phyloP scores from a whole-genome alignment of 2,113 vertebrate species.

The Litocranius walleri region DNA sequence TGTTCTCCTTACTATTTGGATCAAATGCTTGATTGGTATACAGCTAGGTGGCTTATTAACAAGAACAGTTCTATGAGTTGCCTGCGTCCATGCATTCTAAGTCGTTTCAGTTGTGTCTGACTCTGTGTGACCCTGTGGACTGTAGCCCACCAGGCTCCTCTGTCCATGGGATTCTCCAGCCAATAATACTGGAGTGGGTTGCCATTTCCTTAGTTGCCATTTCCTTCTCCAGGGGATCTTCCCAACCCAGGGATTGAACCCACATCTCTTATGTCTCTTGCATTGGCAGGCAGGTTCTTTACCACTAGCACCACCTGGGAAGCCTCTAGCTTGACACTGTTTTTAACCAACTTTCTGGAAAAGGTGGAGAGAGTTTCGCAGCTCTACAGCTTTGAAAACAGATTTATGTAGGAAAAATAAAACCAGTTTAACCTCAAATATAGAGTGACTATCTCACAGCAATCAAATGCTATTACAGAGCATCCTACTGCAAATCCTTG shows the following conservation, averaged over 20 bases:
- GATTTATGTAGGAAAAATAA: neutral
- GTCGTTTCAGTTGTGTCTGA: neutral
- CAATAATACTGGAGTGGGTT: neutral
- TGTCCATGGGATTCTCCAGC: neutral
- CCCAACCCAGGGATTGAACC: neutral
- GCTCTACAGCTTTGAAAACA: neutral
- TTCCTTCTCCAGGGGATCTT: neutral
- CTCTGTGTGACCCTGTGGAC: neutral
- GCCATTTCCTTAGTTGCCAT: neutral
- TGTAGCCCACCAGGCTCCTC: neutral
- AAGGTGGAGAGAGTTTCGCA: neutral
- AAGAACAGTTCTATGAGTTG: neutral
- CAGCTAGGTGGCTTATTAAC: neutral
- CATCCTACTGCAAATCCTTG: neutral
- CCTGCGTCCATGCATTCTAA: neutral
- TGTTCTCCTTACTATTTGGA: neutral
- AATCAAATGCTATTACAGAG: neutral
- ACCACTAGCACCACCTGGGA: neutral
- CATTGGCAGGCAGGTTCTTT: neutral
- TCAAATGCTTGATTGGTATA: neutral
- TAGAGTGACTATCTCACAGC: neutral
- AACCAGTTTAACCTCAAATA: neutral
- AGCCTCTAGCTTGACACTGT: neutral
- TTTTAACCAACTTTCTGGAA: neutral
- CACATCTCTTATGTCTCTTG: neutral